Conservation (phyloP, 2,888 invertebrate species). For the Branchellion lobata region DNA sequence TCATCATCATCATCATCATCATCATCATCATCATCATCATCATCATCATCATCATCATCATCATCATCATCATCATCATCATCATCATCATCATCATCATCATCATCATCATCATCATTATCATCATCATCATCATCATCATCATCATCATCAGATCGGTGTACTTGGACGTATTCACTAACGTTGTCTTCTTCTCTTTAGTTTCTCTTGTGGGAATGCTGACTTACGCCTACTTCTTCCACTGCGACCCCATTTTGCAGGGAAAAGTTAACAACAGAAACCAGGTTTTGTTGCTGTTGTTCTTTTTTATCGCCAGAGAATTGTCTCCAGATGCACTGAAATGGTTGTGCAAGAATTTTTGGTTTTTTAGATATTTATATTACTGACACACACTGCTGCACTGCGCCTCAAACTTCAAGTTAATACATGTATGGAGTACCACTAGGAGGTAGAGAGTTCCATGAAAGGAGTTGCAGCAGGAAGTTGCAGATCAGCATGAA, state of each 20-base stretch:
- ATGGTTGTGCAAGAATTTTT: no score
- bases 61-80: conserved; percentile 14
- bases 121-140: no score
- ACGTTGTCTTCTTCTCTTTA: conserved; percentile 43
- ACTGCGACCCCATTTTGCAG: conserved; percentile 50
- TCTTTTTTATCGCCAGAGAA: no score
- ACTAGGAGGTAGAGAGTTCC: no score
- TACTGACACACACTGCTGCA: no score
- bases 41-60: conserved; percentile 14
- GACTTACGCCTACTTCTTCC: conserved; percentile 52
- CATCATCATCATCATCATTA: no score
- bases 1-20: conserved; percentile 33
- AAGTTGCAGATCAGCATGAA: no score
- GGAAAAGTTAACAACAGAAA: conserved; percentile 48
- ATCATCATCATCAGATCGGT: conserved; percentile 44
- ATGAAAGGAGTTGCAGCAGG: no score
- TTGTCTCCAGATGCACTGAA: no score
- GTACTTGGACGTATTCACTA: conserved; percentile 41
- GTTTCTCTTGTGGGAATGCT: conserved; percentile 51
- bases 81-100: not conserved
- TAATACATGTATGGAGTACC: no score
- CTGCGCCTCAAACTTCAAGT: no score
- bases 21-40: conserved; percentile 14
- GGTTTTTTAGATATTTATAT: no score
- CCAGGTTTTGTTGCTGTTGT: conserved; percentile 56